phyloP scores from a whole-genome alignment of 2,797 vertebrate species.

The Phoeniculus purpureus region DNA sequence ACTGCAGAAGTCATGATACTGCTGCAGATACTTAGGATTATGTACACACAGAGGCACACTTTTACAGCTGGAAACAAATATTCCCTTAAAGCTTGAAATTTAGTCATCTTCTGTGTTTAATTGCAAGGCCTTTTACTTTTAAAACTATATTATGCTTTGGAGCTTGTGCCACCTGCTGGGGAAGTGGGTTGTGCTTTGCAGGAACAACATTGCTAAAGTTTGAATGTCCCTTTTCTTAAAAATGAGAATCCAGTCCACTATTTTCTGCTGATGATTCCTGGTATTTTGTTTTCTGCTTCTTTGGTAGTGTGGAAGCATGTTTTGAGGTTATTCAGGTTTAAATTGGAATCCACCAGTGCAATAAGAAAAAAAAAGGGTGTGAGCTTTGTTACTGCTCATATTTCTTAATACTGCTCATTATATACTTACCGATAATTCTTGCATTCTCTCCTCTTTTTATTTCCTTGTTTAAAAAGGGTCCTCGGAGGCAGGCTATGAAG shows the following conservation, averaged over 20 bases:
- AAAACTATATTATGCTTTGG: background rate
- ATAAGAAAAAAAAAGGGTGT: background rate
- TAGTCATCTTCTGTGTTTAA: background rate
- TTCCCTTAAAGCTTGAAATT: background rate
- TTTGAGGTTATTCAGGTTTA: background rate
- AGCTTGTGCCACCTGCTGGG: background rate
- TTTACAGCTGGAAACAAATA: background rate
- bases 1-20: background rate
- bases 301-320: background rate
- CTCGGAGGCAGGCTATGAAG: conserved; percentile 93
- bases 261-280: background rate
- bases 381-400: background rate
- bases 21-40: background rate
- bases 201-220: background rate
- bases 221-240: background rate
- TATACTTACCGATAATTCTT: background rate
- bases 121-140: background rate
- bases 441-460: background rate
- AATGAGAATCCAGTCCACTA: background rate
- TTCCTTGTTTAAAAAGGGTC: conserved; percentile 79
- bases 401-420: no score
- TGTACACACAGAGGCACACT: background rate
- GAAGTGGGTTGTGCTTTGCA: background rate
- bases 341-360: background rate
- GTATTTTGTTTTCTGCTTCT: background rate